These are phyloP conservation scores for Eupsilia transversa DNA, from an alignment of 2,888 invertebrate species.

Conservation along the genomic window DNA sequence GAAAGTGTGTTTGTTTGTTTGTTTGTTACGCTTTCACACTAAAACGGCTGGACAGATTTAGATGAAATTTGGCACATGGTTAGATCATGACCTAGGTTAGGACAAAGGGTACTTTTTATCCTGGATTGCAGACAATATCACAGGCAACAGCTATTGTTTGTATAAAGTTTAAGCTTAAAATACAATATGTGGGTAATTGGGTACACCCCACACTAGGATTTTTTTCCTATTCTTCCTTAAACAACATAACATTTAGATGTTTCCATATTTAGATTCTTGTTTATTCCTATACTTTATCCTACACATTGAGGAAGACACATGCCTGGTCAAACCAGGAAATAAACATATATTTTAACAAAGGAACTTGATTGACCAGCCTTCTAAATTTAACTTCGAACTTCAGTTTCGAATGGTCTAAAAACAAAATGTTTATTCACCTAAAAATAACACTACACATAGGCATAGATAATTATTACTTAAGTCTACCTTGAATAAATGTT, in stretches of 20 bases:
- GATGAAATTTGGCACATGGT: no score
- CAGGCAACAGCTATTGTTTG: background rate
- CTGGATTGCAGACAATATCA: no score
- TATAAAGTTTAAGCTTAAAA: background rate
- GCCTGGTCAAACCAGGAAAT: slow-evolving; percentile 11
- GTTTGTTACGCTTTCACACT: no score
- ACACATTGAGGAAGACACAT: slow-evolving; percentile 11
- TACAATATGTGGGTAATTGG: background rate
- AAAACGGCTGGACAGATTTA: no score
- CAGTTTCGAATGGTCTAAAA: background rate
- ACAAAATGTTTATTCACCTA: background rate
- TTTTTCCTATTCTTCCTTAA: slow-evolving; percentile 1
- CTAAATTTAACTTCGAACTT: background rate
- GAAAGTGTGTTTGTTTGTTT: no score
- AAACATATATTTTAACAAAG: background rate
- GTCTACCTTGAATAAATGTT: background rate
- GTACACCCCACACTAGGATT: background rate
- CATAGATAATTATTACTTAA: background rate
- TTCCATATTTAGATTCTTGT: slow-evolving; percentile 11
- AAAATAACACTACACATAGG: background rate
- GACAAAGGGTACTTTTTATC: no score
- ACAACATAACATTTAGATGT: slow-evolving; percentile 6
- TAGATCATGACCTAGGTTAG: no score
- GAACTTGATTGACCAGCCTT: background rate
- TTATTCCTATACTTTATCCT: slow-evolving; percentile 30